phyloP scores from a whole-genome alignment of 1,140 invertebrate species.

The Caenorhabditis latens region DNA sequence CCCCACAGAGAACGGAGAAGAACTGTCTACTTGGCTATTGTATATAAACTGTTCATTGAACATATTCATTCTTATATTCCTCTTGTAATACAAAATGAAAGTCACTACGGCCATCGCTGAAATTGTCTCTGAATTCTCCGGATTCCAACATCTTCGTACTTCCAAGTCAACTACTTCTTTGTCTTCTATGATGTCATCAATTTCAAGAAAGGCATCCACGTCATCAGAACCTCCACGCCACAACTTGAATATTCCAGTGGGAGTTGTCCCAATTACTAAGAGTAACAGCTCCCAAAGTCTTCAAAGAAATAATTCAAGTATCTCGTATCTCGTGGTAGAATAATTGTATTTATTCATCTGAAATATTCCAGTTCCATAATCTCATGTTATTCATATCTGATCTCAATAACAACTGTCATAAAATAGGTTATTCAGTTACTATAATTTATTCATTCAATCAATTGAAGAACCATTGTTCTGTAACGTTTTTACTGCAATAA shows the following conservation, averaged over 20 bases:
- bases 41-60: neutral
- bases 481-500: neutral
- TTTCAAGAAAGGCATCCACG: slow-evolving; percentile 20
- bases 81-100: neutral
- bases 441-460: neutral
- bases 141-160: slow-evolving; percentile 43
- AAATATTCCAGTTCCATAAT: neutral
- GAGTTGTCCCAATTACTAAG: neutral
- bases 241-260: slow-evolving; percentile 17
- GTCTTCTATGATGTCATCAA: neutral
- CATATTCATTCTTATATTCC: neutral
- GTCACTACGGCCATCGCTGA: neutral
- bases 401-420: no score
- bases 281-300: slow-evolving; percentile 32
- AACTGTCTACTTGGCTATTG: neutral
- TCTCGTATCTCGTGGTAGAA: slow-evolving; percentile 12
- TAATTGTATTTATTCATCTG: neutral
- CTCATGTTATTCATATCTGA: no score
- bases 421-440: no score
- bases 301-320: neutral
- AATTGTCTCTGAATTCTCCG: slow-evolving; percentile 23
- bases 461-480: neutral
- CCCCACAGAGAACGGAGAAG: neutral
- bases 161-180: neutral
- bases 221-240: slow-evolving; percentile 12